Conservation (phyloP, 2,797 vertebrate species). For the Zalophus californianus region DNA sequence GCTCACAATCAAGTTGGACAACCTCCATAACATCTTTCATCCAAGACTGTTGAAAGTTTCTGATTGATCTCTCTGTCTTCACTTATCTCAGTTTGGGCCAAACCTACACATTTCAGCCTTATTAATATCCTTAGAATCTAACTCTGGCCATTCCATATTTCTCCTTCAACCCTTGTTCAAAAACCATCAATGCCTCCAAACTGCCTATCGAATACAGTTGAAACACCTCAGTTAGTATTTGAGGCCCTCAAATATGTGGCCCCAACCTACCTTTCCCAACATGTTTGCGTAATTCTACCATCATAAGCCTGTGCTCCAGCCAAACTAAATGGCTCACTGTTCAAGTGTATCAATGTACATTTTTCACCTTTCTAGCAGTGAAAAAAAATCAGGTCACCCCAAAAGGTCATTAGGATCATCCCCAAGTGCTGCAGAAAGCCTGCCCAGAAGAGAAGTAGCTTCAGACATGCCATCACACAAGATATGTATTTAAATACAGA, state of each 20-base stretch:
- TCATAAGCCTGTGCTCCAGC: neutral
- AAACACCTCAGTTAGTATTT: neutral
- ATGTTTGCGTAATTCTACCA: neutral
- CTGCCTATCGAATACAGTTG: neutral
- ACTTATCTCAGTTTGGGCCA: neutral
- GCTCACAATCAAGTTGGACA: neutral
- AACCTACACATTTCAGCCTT: slow-evolving; percentile 23
- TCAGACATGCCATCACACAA: neutral
- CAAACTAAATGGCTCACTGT: neutral
- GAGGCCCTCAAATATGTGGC: neutral
- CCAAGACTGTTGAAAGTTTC: neutral
- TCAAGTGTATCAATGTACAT: neutral
- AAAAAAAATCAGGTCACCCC: neutral
- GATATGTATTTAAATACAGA: neutral
- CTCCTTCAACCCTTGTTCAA: neutral
- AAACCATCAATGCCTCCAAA: neutral
- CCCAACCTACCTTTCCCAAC: neutral
- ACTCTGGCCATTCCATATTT: neutral
- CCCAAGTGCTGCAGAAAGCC: neutral
- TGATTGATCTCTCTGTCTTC: neutral
- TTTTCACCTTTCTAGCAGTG: neutral
- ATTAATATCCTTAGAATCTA: neutral
- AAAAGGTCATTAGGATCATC: neutral
- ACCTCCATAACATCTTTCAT: neutral
- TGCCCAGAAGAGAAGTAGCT: neutral